phyloP scores from a whole-genome alignment of 1,140 invertebrate genomes.

The Sycobia sp. region DNA sequence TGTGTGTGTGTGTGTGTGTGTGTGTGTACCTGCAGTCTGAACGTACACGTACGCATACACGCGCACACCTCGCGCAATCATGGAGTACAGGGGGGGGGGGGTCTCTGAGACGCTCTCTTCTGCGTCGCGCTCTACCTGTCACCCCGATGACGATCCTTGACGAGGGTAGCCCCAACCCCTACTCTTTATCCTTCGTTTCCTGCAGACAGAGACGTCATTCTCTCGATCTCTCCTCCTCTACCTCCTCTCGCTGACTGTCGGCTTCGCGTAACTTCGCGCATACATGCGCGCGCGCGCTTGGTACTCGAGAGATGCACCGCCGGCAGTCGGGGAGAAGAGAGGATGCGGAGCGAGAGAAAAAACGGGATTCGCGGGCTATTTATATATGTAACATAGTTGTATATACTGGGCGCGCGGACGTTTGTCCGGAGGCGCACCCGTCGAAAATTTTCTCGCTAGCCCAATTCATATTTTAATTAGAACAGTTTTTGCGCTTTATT shows the following conservation, averaged over 20 bases:
- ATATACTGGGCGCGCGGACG: too few relatives aligned
- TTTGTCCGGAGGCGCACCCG: not conserved
- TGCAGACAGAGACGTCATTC: constrained; percentile 13
- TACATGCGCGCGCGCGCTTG: not conserved
- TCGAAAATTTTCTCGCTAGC: constrained; percentile 5
- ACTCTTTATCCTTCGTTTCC: constrained; percentile 15
- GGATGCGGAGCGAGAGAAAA: too few relatives aligned
- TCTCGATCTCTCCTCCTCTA: not conserved
- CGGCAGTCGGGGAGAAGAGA: too few relatives aligned
- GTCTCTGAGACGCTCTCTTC: not conserved
- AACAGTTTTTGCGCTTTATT: constrained; percentile 28
- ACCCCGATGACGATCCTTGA: constrained; percentile 31
- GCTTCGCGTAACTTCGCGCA: too few relatives aligned
- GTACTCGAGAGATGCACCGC: constrained; percentile 15
- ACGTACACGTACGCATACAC: too few relatives aligned
- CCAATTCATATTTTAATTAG: constrained; percentile 38
- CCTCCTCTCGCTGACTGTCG: constrained; percentile 27
- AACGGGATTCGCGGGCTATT: constrained; percentile 23
- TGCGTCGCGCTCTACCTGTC: constrained; percentile 26
- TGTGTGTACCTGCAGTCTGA: too few relatives aligned
- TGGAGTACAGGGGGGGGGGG: not conserved
- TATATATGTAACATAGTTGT: too few relatives aligned
- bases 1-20: too few relatives aligned
- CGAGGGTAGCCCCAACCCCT: constrained; percentile 27
- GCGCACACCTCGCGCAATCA: too few relatives aligned